Evolutionary conservation across 2,113 vertebrate species (phyloP).

Genomic region (Channa argus): DNA sequence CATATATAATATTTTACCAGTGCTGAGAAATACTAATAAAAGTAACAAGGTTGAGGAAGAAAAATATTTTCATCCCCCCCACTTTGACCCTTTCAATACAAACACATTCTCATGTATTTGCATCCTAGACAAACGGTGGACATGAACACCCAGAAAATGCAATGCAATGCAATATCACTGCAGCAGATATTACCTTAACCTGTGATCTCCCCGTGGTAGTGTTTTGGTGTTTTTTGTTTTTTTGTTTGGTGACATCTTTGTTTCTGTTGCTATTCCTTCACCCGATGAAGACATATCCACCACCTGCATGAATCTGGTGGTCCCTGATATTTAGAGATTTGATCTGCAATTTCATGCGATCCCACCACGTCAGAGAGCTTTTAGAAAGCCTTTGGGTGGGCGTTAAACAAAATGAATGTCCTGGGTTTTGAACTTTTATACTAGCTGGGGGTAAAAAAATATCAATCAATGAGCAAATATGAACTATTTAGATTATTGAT

Average conservation of each 20-base stretch:
- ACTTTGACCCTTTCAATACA: neutral
- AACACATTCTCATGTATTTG: slow-evolving; percentile 1
- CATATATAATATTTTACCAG: neutral
- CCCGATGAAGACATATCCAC: slow-evolving; percentile 7
- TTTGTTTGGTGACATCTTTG: neutral
- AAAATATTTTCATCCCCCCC: no score
- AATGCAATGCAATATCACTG: slow-evolving; percentile 30
- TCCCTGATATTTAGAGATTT: neutral
- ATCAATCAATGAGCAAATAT: neutral
- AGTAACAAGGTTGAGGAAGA: no score
- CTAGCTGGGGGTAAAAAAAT: neutral
- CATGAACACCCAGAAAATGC: slow-evolving; percentile 5
- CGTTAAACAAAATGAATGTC: neutral
- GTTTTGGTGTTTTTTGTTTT: neutral
- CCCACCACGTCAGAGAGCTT: neutral
- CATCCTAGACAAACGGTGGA: neutral
- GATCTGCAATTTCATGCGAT: neutral
- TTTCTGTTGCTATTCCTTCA: slow-evolving; percentile 9
- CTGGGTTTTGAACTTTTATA: slow-evolving; percentile 6
- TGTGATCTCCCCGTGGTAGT: no score
- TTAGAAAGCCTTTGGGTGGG: neutral
- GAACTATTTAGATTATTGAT: slow-evolving; percentile 16
- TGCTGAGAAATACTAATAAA: slow-evolving; percentile 6
- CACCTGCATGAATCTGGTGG: neutral
- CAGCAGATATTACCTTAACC: neutral